These are phyloP conservation scores for Lasioglossum malachurum DNA, from an alignment of 2,888 invertebrate genomes.

Conservation along the genomic window DNA sequence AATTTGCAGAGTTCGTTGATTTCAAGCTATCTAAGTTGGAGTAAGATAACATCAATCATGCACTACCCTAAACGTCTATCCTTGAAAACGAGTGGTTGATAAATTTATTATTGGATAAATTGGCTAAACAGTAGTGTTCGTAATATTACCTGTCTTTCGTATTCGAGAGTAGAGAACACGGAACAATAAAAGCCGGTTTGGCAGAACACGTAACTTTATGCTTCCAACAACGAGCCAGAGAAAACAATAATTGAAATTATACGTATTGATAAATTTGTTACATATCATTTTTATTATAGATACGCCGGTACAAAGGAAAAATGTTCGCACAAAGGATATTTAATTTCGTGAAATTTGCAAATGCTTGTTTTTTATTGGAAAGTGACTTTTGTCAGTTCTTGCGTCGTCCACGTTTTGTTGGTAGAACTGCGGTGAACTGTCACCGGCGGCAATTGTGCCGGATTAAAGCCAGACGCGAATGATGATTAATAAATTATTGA, in stretches of 20 bases:
- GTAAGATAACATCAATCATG: background rate
- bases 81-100: background rate
- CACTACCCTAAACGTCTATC: background rate
- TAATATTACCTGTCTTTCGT: background rate
- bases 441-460: constrained; percentile 20
- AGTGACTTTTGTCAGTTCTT: background rate
- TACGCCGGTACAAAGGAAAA: background rate
- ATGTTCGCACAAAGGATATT: background rate
- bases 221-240: background rate
- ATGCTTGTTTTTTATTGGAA: background rate
- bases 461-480: constrained; percentile 36
- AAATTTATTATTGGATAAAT: background rate
- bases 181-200: background rate
- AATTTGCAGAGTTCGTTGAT: background rate
- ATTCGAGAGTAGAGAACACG: background rate
- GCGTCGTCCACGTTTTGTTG: background rate
- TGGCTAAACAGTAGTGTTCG: background rate
- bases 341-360: background rate
- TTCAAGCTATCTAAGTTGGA: background rate
- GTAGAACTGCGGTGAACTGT: constrained; percentile 26
- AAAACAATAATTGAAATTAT: background rate
- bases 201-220: background rate
- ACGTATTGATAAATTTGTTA: background rate
- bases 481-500: constrained; percentile 53
- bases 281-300: background rate